Evolutionary conservation across 2,113 vertebrate species (phyloP), one percentile per base, ranked within the genome.

Genomic region (Petrocephalus zakoni): DNA sequence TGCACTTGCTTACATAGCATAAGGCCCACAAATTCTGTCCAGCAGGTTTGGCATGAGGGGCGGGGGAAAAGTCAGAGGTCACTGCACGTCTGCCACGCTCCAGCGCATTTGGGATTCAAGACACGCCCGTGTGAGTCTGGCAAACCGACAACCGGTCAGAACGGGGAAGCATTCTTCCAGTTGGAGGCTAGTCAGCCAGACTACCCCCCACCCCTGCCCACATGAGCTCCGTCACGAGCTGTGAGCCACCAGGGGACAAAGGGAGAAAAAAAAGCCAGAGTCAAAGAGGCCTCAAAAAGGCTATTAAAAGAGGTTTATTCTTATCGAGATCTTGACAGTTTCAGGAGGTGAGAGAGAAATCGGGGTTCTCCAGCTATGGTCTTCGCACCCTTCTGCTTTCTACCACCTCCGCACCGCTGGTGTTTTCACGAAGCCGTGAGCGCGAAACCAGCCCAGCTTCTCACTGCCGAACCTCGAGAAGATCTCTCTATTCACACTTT

Each of bases 261-360:
- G n/a, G 58, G 46, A n/a, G 46, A 21, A 34, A 9, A 72, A 37
- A 17, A 49, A 83, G 3, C 42, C 42, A 7, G 7, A n/a, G 81
- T 42, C 15, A 47, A 7, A 49, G 81, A 11, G 46, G 78, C 25
- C 46, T 82, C 56, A 34, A 19, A 58, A 88, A 37, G 46, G 34
- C 75, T 88, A 87, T 87, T 87, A n/a, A 87, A 87, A 87, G 61
- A n/a, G 55, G 47, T 86, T 86, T 86, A 86, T 86, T 86, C 52
- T 86, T 86, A 55, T 86, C 84, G 17, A 61, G 91, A 91, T 75
- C 42, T 55, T 89, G 92, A 91, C 92, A 90, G 87, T 13, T 0
- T 81, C 88, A 89, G 90, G 83, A 91, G 91, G 90, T 92, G 92
- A 92, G 88, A 92, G 88, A 88, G 88, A 61, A 84, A 88, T 84